Percentiles rank a stretch among this genome's conserved stretches.
Conservation (phyloP, 2,113 vertebrate genomes). For the Oceanites oceanicus region DNA sequence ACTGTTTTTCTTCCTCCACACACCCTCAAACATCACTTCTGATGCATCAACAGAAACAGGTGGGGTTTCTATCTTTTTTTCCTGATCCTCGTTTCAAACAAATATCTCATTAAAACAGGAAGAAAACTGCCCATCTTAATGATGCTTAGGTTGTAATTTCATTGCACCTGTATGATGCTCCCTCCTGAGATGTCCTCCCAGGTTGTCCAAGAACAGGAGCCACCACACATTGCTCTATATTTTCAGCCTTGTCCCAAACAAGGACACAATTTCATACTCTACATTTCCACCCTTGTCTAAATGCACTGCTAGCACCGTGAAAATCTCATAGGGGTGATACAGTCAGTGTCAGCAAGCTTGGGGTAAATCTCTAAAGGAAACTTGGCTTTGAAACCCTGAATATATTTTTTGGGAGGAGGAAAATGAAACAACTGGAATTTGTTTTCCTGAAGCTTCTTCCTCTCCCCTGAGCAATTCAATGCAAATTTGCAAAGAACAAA, state of each 20-base stretch:
- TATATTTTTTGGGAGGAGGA: not conserved
- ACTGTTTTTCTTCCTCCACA: not conserved
- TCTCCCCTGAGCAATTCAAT: conserved; percentile 22
- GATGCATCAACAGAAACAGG: not conserved
- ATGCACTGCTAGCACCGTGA: not conserved
- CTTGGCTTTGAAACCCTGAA: not conserved
- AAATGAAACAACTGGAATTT: conserved; percentile 7
- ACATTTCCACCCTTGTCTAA: not conserved
- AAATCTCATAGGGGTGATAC: not conserved
- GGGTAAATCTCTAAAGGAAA: not conserved
- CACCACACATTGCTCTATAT: not conserved
- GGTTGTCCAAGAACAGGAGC: not conserved
- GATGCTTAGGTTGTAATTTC: not conserved
- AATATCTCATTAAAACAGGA: not conserved
- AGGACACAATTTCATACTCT: not conserved
- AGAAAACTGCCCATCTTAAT: not conserved
- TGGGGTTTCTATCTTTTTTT: not conserved
- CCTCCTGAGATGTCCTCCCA: not conserved
- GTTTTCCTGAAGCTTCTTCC: conserved; percentile 28
- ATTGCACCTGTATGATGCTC: not conserved
- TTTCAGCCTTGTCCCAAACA: not conserved
- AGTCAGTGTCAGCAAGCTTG: not conserved
- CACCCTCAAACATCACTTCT: not conserved
- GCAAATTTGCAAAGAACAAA: conserved; percentile 36
- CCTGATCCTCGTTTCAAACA: not conserved